These are phyloP conservation scores for Oikopleura vanhoeffeni DNA, from an alignment of 23 tunicate genomes.

Conservation along the genomic window DNA sequence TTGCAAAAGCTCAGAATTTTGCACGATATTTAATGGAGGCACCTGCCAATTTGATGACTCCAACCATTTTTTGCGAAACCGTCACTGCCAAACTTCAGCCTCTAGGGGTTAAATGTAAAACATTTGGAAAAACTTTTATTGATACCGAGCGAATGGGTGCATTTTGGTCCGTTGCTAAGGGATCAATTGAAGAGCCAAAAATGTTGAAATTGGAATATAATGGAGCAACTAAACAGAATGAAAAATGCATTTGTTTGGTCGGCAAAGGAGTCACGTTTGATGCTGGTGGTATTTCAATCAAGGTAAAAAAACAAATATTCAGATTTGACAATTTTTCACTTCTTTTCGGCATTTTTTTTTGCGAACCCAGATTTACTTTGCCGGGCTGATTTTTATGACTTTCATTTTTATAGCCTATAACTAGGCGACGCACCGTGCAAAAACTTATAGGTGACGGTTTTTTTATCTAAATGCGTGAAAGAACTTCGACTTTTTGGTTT, in stretches of 20 bases:
- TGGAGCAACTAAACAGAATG: not conserved
- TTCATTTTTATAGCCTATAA: too few relatives aligned
- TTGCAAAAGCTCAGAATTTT: constrained; percentile 57
- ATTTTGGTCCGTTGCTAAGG: constrained; percentile 60
- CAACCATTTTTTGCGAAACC: constrained; percentile 29
- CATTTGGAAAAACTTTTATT: constrained; percentile 37
- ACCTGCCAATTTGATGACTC: constrained; percentile 74
- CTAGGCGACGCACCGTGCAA: too few relatives aligned
- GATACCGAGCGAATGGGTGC: constrained; percentile 57
- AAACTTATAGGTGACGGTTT: too few relatives aligned
- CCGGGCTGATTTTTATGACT: too few relatives aligned
- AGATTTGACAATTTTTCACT: too few relatives aligned
- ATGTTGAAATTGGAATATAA: constrained; percentile 42
- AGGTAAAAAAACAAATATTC: too few relatives aligned
- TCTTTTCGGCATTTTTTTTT: too few relatives aligned
- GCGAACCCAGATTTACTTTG: too few relatives aligned
- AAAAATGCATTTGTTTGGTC: constrained; percentile 41
- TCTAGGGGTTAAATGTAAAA: constrained; percentile 20
- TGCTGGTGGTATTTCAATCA: constrained; percentile 66
- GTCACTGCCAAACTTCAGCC: constrained; percentile 10
- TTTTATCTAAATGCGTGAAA: too few relatives aligned
- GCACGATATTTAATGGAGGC: constrained; percentile 61
- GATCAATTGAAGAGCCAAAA: constrained; percentile 46
- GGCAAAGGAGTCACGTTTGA: constrained; percentile 93
- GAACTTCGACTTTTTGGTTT: too few relatives aligned